Conservation (phyloP, 2,888 invertebrate species). For the Dryococelus australis region DNA sequence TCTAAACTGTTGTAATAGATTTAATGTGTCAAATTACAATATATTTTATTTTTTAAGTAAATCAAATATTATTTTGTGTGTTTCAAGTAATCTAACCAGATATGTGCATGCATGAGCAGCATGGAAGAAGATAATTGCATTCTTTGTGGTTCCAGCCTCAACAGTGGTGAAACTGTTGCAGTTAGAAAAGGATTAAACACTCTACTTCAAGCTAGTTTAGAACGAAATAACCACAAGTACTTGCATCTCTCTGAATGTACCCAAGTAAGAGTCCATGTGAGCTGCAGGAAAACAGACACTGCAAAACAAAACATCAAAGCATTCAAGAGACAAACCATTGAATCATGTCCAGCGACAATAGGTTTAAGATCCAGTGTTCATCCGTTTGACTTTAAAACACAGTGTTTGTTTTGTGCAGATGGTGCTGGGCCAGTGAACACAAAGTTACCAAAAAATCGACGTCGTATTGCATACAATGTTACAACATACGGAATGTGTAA, state of each 20-base stretch:
- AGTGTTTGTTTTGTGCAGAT: too few species aligned
- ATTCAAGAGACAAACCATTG: not conserved
- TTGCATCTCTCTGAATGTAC: too few species aligned
- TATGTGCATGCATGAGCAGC: not conserved
- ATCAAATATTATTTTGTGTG: not conserved
- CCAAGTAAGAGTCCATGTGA: too few species aligned
- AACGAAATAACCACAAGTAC: too few species aligned
- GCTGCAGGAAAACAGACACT: not conserved
- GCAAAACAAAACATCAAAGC: not conserved
- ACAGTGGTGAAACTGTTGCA: too few species aligned
- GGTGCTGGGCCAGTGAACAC: too few species aligned
- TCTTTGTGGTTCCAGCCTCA: too few species aligned
- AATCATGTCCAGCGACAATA: not conserved
- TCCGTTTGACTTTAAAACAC: too few species aligned
- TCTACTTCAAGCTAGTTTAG: too few species aligned
- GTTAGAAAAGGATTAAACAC: too few species aligned
- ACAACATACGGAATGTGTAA: not conserved
- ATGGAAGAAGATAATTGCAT: too few species aligned
- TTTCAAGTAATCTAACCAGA: not conserved
- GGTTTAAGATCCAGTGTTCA: too few species aligned
- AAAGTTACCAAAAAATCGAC: not conserved
- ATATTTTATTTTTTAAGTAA: not conserved
- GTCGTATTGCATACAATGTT: not conserved
- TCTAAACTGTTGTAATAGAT: not conserved
- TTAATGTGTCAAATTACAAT: not conserved